phyloP scores from a whole-genome alignment of 2,888 invertebrate genomes.

The Cephus nigrinus region DNA sequence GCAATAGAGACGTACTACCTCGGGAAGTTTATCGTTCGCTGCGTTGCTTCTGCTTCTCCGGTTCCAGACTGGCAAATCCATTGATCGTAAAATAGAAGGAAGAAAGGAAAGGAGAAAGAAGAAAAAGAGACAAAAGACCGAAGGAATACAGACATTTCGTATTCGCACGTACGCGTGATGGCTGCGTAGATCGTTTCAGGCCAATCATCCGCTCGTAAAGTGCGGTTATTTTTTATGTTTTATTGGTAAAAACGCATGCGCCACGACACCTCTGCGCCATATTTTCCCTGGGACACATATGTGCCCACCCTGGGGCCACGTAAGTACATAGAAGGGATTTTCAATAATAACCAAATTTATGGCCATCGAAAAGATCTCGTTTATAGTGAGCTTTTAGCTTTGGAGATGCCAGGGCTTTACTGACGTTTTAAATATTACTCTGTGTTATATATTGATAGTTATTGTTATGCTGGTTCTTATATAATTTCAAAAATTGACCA shows the following conservation, averaged over 20 bases:
- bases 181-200: not conserved
- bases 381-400: slow-evolving; percentile 35
- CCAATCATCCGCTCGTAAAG: not conserved
- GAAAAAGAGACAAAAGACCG: not conserved
- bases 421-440: not conserved
- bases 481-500: not conserved
- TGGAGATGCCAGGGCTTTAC: not conserved
- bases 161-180: not conserved
- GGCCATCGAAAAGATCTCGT: slow-evolving; percentile 26
- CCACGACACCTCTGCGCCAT: not conserved
- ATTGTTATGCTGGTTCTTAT: not conserved
- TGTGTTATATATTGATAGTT: not conserved
- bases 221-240: not conserved
- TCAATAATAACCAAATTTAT: slow-evolving; percentile 46
- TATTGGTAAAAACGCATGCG: not conserved
- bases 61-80: not conserved
- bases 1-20: not conserved
- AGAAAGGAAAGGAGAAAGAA: not conserved
- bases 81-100: not conserved
- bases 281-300: not conserved
- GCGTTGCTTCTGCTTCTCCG: not conserved
- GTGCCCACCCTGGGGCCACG: not conserved
- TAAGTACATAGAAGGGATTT: slow-evolving; percentile 32
- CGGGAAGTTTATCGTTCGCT: not conserved
- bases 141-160: not conserved